These are phyloP conservation scores for Patiria pectinifera DNA, from an alignment of 53 echinoderm and acorn worm species.

Conservation along the genomic window DNA sequence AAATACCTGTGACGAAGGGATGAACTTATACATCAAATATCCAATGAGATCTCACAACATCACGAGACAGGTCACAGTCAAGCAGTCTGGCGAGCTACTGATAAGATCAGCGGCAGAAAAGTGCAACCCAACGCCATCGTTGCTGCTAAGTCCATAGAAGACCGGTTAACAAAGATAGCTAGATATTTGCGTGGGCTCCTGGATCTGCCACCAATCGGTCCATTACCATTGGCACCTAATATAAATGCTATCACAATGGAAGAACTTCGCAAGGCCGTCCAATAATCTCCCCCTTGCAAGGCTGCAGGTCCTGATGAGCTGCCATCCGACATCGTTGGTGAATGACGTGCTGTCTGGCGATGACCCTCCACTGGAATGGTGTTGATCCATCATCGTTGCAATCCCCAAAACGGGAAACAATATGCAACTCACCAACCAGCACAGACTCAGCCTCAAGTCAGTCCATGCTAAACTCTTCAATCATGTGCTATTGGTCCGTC, in stretches of 20 bases:
- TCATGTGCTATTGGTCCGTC: slow-evolving; percentile 8
- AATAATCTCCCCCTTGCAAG: slow-evolving; percentile 39
- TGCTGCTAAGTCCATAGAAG: slow-evolving; percentile 43
- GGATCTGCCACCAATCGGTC: slow-evolving; percentile 38
- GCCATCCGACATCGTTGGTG: slow-evolving; percentile 63
- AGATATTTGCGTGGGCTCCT: slow-evolving; percentile 59
- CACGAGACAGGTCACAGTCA: slow-evolving; percentile 25
- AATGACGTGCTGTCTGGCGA: slow-evolving; percentile 38
- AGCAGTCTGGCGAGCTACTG: slow-evolving; percentile 59
- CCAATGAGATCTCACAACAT: slow-evolving; percentile 52
- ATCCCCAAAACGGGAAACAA: slow-evolving; percentile 40
- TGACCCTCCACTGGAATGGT: slow-evolving; percentile 50
- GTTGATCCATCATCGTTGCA: slow-evolving; percentile 49
- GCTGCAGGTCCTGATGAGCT: slow-evolving; percentile 61
- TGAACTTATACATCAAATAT: slow-evolving; percentile 44
- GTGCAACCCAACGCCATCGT: slow-evolving; percentile 43
- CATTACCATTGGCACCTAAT: slow-evolving; percentile 24
- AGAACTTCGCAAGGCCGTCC: slow-evolving; percentile 43
- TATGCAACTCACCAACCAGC: slow-evolving; percentile 56
- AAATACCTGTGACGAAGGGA: slow-evolving; percentile 33
- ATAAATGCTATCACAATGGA: slow-evolving; percentile 30
- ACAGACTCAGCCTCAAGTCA: slow-evolving; percentile 27
- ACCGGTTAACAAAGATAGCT: slow-evolving; percentile 30
- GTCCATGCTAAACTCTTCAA: slow-evolving; percentile 41
- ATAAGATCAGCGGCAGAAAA: slow-evolving; percentile 53